Evolutionary conservation across 2,113 vertebrate genomes (phyloP), one percentile per base, ranked within the genome.

Genomic region (Xenopus borealis): DNA sequence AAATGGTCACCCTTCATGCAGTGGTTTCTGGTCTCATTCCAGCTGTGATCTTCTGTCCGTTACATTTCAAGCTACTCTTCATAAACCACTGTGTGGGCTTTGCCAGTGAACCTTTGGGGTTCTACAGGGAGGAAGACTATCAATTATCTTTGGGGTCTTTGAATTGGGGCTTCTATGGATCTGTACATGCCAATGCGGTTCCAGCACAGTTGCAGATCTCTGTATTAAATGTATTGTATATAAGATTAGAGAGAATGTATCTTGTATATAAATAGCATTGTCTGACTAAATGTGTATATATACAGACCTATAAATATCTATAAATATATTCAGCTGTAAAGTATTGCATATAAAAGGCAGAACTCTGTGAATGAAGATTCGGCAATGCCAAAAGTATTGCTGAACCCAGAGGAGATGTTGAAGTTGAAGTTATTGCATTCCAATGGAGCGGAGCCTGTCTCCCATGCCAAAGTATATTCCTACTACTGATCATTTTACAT

Each of bases 391-490:
- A 57, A 27, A 30, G 62, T n/a, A 14, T 44, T 33, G 27, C 63
- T n/a, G 4, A 67, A 69, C 23, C 23, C 64, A 12, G 18, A 3
- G 69, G 23, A 0, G 47, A 45, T 65, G 67, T 44, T 63, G 12
- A 52, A 78, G 67, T 44, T 63, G 12, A 52, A 78, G 75, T 3
- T 62, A 17, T 0, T 5, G 8, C 53, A 47, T 52, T 40, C 67
- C 4, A 2, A 64, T n/a, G 40, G 80, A 64, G 72, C 52, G 70
- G 52, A 23, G 78, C 23, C 55, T 46, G 71, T 69, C 78, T 79
- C 82, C 82, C 77, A 81, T 79, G 73, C 83, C 83, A 83, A 83
- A 84, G 82, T 62, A 1, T 76, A 62, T 84, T 83, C 81, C 77
- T 83, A 78, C 77, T 18, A 30, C 78, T 59, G 79, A 78, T 75